phyloP scores from a whole-genome alignment of 92 coral and sea anemone species.

The Umimayanthus kanabou region DNA sequence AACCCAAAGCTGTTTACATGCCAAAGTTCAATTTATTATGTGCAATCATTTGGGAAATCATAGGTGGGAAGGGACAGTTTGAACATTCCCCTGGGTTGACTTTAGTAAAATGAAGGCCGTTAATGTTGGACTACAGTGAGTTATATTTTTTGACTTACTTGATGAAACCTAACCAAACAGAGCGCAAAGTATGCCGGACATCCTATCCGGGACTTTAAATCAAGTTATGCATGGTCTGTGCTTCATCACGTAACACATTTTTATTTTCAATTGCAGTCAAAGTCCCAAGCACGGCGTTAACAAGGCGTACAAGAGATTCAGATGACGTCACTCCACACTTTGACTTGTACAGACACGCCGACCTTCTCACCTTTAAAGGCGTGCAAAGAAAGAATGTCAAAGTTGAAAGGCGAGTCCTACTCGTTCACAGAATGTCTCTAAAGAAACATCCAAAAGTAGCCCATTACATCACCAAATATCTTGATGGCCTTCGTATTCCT shows the following conservation, averaged over 20 bases:
- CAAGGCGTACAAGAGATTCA: not conserved
- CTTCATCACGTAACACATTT: not conserved
- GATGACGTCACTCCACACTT: constrained; percentile 21
- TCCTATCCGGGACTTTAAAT: not conserved
- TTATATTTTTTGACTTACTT: too few species aligned
- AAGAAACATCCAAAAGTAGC: constrained; percentile 85
- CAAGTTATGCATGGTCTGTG: not conserved
- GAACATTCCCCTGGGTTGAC: too few species aligned
- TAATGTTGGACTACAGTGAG: too few species aligned
- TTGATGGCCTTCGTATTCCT: constrained; percentile 84
- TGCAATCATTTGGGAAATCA: too few species aligned
- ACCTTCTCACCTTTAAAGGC: constrained; percentile 49
- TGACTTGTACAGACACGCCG: constrained; percentile 40
- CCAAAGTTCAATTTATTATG: too few species aligned
- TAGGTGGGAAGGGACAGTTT: too few species aligned
- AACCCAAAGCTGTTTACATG: too few species aligned
- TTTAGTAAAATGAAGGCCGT: too few species aligned
- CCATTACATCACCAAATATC: constrained; percentile 74
- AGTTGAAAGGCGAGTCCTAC: constrained; percentile 74
- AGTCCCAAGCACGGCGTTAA: constrained; percentile 27
- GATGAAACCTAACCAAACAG: too few species aligned
- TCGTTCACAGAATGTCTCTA: constrained; percentile 63
- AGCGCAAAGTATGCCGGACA: too few species aligned
- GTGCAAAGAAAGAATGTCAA: constrained; percentile 55
- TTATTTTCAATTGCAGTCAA: constrained; percentile 26